Conservation (phyloP, 2,113 vertebrate species). For the Rhegmatorhina hoffmannsi region DNA sequence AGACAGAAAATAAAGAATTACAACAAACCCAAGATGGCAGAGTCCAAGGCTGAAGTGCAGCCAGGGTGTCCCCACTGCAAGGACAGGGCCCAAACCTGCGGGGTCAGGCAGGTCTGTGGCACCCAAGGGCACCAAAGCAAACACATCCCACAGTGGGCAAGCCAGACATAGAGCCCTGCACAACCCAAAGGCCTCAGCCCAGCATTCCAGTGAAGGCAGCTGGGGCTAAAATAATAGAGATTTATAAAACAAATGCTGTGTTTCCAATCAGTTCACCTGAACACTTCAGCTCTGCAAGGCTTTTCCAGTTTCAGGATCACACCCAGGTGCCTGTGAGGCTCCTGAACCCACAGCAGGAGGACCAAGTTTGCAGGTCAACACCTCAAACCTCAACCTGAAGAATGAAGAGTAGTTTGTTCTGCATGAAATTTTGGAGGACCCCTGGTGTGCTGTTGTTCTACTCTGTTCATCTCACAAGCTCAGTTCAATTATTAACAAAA, state of each 20-base stretch:
- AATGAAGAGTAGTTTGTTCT: not conserved
- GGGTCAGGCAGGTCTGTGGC: rapidly evolving
- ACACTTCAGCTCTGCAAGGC: not conserved
- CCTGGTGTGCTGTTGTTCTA: not conserved
- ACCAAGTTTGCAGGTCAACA: not conserved
- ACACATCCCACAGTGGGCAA: rapidly evolving
- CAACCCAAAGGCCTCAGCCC: not conserved
- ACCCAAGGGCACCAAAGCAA: not conserved
- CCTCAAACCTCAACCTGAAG: not conserved
- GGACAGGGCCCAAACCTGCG: not conserved
- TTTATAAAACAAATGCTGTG: not conserved
- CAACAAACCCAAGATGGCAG: not conserved
- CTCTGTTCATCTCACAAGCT: not conserved
- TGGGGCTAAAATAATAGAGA: not conserved
- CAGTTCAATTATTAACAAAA: not conserved
- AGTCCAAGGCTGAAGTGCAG: not conserved
- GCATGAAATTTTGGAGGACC: not conserved
- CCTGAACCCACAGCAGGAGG: not conserved
- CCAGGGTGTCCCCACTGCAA: not conserved
- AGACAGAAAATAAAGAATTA: not conserved
- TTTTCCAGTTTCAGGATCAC: not conserved
- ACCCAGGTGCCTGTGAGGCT: not conserved
- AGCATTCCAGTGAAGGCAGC: not conserved
- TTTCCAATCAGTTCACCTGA: not conserved
- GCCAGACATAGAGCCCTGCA: not conserved